Evolutionary conservation across 2,888 invertebrate genomes (phyloP).

Genomic region (Callyntrura guangdongensis): DNA sequence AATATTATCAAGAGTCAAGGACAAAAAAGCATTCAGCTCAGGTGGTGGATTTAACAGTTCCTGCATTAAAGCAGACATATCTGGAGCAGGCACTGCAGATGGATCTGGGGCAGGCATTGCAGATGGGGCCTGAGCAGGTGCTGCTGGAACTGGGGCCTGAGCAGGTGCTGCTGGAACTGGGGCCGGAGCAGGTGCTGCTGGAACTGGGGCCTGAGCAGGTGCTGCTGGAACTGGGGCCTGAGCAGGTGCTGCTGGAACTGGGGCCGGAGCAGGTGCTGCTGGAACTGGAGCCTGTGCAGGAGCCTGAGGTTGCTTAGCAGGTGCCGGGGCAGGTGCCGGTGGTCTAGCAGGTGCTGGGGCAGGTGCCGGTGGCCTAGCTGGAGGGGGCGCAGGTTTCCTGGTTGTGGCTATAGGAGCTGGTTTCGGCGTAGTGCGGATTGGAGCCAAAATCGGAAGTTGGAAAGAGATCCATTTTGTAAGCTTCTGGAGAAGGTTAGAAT

Average conservation of each 20-base stretch:
- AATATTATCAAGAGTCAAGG: background rate
- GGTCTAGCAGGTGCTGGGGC: background rate
- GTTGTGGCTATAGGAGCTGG: slow-evolving; percentile 3
- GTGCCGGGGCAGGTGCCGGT: slow-evolving; percentile 33
- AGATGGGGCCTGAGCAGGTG: too few species aligned
- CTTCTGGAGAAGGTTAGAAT: background rate
- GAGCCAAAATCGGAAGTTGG: slow-evolving; percentile 4
- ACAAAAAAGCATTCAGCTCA: background rate
- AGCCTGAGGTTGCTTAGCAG: background rate
- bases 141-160: slow-evolving; percentile 8
- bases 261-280: background rate
- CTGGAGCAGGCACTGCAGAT: background rate
- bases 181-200: slow-evolving; percentile 6
- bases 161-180: slow-evolving; percentile 34
- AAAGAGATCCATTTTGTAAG: slow-evolving; percentile 5
- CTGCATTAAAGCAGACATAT: background rate
- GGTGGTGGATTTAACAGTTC: background rate
- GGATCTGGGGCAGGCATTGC: slow-evolving; percentile 36
- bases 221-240: too few species aligned
- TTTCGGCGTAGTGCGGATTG: slow-evolving; percentile 24
- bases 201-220: background rate
- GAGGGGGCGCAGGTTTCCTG: background rate
- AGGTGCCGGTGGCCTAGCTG: background rate
- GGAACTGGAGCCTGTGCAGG: background rate
- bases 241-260: slow-evolving; percentile 10